Base-by-base conservation (phyloP, 2,797 vertebrate species). In the Choloepus didactylus region DNA sequence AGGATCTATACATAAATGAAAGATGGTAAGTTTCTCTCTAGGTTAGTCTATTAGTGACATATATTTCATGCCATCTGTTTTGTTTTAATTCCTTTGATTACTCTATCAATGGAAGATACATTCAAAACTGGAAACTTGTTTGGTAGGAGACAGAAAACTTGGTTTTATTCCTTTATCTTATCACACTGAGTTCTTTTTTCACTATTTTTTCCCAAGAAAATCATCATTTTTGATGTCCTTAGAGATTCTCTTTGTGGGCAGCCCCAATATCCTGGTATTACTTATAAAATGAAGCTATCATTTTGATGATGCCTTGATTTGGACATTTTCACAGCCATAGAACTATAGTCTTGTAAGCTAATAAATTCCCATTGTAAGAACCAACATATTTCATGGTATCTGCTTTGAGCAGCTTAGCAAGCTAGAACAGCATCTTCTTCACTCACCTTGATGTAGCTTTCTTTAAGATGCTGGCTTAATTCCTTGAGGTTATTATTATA, bases 391-490 rank as follows among this genome's bases (percentile, higher is more conserved):
- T 7, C 46, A 49, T 35, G 46, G 46, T 49, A 49, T 49, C 46
- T 49, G 46, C 46, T 49, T 49, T 49, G 46, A 49, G 10, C 46
- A 49, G 46, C 10, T 49, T 49, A 49, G 46, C 10, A 49, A 49
- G 10, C 46, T 10, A 49, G 46, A 49, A 6, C 15, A 44, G 29
- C 9, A 44, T 35, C 60, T 44, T 82, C 75, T 67, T n/a, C 41
- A 73, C 27, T 38, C 1, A 60, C 23, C 9, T 89, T 12, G 23
- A 59, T 16, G 23, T 18, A 72, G 41, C 35, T 89, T 79, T 95
- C 49, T 75, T 46, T 76, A 87, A 92, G 80, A 93, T 60, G 3
- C 54, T 83, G 54, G 14, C 31, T 86, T 88, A 75, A 70, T 79
- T 93, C 67, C 27, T 79, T 35, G 49, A 77, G 46, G 9, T 46